Evolutionary conservation across 2,113 vertebrate genomes (phyloP), one percentile per base, ranked within the genome.

Genomic region (Pholis gunnellus): DNA sequence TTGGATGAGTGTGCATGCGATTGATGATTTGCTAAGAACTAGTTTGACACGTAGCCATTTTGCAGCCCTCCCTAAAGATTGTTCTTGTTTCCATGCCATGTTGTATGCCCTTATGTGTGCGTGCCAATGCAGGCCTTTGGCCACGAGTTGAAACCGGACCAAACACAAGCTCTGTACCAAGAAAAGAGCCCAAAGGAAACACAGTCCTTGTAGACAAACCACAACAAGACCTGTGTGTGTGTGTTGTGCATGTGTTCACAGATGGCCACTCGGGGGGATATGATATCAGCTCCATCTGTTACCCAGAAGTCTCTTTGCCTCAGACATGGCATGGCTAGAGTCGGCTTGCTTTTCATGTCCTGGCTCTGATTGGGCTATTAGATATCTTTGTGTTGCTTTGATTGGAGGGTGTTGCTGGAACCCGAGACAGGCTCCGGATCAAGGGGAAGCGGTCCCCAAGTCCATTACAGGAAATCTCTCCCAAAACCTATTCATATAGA

Each of bases 241-340:
- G 13, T 38, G 63, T 42, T 54, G 9, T 71, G 63, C 78, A 38
- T 85, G 79, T 89, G 84, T 80, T 57, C 83, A 71, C 83, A 87
- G 79, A 85, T 78, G 83, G 86, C 70, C 69, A 69, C 88, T 91
- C 50, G 1, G 42, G 75, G 75, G 86, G 75, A 87, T 79, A 66
- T 63, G 61, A 69, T 90, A 91, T 93, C 91, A 67, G 60, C 81
- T 78, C 83, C 83, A 88, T 91, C 92, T 88, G 79, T 87, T 91
- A 82, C 81, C 72, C 79, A 87, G 86, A 81, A 88, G 77, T 74
- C 75, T 78, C 31, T 83, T 76, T 87, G 78, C 85, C 63, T 87
- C 79, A 77, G 76, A 81, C 66, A 83, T 69, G 75, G 80, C 84
- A 65, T 14, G 20, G 54, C 46, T 80, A 11, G 74, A 87, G 64